A percentile compares a stretch with the other conserved stretches of the same genome.
These are phyloP conservation scores for Junonia oenone DNA, from an alignment of 2,888 invertebrate species.

Conservation along the genomic window DNA sequence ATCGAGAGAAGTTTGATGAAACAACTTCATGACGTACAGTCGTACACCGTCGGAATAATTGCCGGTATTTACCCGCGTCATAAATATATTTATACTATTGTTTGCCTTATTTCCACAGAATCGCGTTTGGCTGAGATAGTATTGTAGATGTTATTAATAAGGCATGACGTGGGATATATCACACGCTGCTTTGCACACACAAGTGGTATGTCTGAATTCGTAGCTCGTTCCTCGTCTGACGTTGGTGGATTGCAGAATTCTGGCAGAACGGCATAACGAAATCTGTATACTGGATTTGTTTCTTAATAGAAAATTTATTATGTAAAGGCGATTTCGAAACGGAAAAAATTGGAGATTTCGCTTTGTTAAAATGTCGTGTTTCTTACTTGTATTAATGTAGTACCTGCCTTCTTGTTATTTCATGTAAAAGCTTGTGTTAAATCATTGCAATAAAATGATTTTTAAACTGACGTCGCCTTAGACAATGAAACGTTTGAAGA, in stretches of 20 bases:
- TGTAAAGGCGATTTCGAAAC: too few species aligned
- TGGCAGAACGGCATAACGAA: constrained; percentile 3
- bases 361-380: too few species aligned
- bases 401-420: too few species aligned
- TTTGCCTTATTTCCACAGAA: constrained; percentile 1
- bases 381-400: too few species aligned
- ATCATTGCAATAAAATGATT: too few species aligned
- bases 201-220: constrained; percentile 36
- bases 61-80: background rate
- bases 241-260: constrained; percentile 42
- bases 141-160: constrained; percentile 56
- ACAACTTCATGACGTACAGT: background rate
- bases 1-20: background rate
- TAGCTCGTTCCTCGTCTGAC: constrained; percentile 38
- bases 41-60: background rate
- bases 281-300: background rate
- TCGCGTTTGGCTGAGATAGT: constrained; percentile 42
- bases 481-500: too few species aligned
- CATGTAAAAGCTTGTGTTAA: too few species aligned
- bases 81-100: background rate
- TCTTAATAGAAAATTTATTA: background rate
- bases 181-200: constrained; percentile 39
- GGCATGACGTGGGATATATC: constrained; percentile 53
- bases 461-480: too few species aligned
- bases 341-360: too few species aligned